Conservation (phyloP, 2,797 vertebrate species). For the Ibycter americanus region DNA sequence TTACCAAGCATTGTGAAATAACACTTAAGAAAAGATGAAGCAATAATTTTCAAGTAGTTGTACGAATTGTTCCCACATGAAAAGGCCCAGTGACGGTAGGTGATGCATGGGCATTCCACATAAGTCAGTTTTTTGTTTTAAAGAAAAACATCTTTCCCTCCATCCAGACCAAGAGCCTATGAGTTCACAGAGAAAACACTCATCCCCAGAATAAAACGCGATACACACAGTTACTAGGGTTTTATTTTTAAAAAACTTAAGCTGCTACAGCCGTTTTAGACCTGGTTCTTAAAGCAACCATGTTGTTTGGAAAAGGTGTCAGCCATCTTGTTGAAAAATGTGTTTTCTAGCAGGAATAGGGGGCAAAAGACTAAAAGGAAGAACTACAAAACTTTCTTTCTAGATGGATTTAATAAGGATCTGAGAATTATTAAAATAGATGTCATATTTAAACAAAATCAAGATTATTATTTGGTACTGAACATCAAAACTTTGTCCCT, state of each 20-base stretch:
- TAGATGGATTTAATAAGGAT: neutral
- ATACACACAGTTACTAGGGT: neutral
- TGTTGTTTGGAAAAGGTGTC: neutral
- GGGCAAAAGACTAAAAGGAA: neutral
- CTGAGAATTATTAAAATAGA: neutral
- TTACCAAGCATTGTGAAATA: neutral
- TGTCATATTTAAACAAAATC: neutral
- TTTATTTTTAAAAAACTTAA: neutral
- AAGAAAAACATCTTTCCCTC: neutral
- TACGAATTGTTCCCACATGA: neutral
- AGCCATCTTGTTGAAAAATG: slow-evolving; percentile 29
- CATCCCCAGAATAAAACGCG: neutral
- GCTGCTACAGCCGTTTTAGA: neutral
- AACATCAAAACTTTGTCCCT: fast-evolving
- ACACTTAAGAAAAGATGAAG: neutral
- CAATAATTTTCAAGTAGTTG: neutral
- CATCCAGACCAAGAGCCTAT: neutral
- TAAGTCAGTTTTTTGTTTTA: neutral
- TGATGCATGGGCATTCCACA: neutral
- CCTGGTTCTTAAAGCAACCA: neutral
- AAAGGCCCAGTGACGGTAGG: neutral
- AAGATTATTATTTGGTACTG: neutral
- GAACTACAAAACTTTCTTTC: neutral
- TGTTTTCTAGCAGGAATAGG: neutral
- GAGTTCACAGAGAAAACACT: neutral